Conservation (phyloP, 2,113 vertebrate species). For the Cynocephalus volans region DNA sequence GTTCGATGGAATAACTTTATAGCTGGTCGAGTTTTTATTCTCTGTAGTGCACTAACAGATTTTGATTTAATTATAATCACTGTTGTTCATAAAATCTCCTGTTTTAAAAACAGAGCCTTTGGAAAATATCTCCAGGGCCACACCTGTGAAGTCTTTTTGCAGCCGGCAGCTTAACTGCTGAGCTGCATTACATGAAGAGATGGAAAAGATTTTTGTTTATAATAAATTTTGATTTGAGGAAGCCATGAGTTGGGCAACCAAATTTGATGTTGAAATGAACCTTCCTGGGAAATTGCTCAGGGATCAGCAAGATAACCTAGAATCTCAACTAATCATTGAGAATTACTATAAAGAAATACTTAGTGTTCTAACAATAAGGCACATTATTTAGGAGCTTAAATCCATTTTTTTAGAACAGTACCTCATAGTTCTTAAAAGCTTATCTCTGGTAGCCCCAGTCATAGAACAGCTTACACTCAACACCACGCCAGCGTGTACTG, state of each 20-base stretch:
- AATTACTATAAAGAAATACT: conserved; percentile 93
- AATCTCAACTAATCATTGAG: conserved; percentile 88
- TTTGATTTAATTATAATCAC: conserved; percentile 93
- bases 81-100: conserved; percentile 92
- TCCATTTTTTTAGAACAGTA: conserved; percentile 93
- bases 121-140: conserved; percentile 92
- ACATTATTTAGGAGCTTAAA: conserved; percentile 91
- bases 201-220: conserved; percentile 94
- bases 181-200: conserved; percentile 92
- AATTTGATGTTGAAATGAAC: conserved; percentile 91
- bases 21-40: conserved; percentile 88
- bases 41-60: conserved; percentile 91
- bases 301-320: conserved; percentile 83
- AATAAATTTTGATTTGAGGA: conserved; percentile 96
- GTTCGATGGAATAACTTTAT: conserved; percentile 90
- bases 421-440: conserved; percentile 88
- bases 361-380: conserved; percentile 90
- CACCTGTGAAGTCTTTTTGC: conserved; percentile 90
- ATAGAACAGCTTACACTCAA: conserved; percentile 92
- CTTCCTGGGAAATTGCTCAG: conserved; percentile 90
- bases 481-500: conserved; percentile 89
- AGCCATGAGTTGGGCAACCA: conserved; percentile 89
- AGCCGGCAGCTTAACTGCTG: conserved; percentile 90
- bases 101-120: conserved; percentile 91
- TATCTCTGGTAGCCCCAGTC: conserved; percentile 90